Conservation (phyloP, 2,888 invertebrate genomes). For the Rhyacophila evoluta region DNA sequence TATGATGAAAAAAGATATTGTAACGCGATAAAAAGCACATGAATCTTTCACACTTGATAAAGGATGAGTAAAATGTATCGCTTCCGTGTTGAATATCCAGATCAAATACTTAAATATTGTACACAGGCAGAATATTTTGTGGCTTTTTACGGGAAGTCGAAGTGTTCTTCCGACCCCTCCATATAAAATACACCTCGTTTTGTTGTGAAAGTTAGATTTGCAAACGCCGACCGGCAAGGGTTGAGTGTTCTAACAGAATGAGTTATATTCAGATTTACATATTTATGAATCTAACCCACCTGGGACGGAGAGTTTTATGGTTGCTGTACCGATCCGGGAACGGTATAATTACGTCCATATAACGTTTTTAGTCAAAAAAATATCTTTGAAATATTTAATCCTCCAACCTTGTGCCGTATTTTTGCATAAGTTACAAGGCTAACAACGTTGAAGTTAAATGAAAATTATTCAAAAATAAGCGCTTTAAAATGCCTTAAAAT, state of each 20-base stretch:
- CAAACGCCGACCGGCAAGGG: constrained; percentile 27
- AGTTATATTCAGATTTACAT: constrained; percentile 49
- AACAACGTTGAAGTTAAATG: not conserved
- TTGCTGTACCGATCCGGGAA: not conserved
- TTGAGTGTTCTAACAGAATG: constrained; percentile 33
- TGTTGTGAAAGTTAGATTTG: constrained; percentile 19
- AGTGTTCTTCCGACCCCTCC: not conserved
- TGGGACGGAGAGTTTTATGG: constrained; percentile 31
- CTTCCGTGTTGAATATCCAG: not conserved
- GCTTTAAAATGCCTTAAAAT: too few relatives aligned
- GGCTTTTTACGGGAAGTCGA: not conserved
- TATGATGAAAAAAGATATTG: too few relatives aligned
- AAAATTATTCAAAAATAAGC: not conserved
- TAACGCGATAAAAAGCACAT: too few relatives aligned
- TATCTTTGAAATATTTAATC: not conserved
- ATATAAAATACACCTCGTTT: not conserved
- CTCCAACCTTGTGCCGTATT: not conserved
- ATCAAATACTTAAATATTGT: too few relatives aligned
- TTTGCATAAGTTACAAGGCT: not conserved
- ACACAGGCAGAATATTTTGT: too few relatives aligned
- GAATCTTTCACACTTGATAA: too few relatives aligned
- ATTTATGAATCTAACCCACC: constrained; percentile 49
- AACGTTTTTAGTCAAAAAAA: not conserved
- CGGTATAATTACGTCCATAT: constrained; percentile 12
- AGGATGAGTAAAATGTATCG: too few relatives aligned